Evolutionary conservation across 2,888 invertebrate species (phyloP).

Genomic region (Clepsis dumicolana): DNA sequence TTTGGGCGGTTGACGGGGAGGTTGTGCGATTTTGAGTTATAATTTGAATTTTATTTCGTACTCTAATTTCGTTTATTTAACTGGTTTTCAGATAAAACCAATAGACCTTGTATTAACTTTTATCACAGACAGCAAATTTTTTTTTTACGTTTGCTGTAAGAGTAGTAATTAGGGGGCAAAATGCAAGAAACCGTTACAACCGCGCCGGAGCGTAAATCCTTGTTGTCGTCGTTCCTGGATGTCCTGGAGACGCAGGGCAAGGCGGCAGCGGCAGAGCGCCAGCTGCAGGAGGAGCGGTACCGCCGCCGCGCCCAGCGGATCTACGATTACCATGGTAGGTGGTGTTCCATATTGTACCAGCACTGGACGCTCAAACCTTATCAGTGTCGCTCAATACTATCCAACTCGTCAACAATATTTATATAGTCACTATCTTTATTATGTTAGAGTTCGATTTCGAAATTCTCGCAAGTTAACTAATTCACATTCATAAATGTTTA

Average conservation of each 20-base stretch:
- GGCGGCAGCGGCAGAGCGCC: slow-evolving; percentile 71
- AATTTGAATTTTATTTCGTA: slow-evolving; percentile 60
- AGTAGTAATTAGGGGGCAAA: slow-evolving; percentile 53
- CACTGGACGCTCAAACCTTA: slow-evolving; percentile 16
- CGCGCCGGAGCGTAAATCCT: slow-evolving; percentile 74
- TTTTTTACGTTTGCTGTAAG: slow-evolving; percentile 40
- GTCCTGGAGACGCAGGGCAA: slow-evolving; percentile 74
- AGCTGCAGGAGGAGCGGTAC: slow-evolving; percentile 78
- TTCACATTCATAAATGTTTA: not conserved
- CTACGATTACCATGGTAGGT: slow-evolving; percentile 77
- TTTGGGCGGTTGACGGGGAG: slow-evolving; percentile 56
- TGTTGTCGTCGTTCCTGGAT: slow-evolving; percentile 78
- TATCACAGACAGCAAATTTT: slow-evolving; percentile 5
- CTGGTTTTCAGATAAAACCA: slow-evolving; percentile 45
- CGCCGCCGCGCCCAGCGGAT: slow-evolving; percentile 77
- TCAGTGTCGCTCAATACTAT: slow-evolving; percentile 11
- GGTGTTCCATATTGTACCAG: slow-evolving; percentile 25
- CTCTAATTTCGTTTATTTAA: slow-evolving; percentile 50
- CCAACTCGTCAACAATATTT: slow-evolving; percentile 19
- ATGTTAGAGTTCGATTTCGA: not conserved
- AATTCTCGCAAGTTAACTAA: not conserved
- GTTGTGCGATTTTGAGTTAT: slow-evolving; percentile 70
- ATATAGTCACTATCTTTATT: slow-evolving; percentile 5
- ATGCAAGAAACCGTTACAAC: slow-evolving; percentile 85
- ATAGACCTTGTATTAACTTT: slow-evolving; percentile 17